A percentile compares a stretch with the other conserved stretches of the same genome.
Evolutionary conservation across 1,140 invertebrate species (phyloP).

Genomic region (Linepithema humile): DNA sequence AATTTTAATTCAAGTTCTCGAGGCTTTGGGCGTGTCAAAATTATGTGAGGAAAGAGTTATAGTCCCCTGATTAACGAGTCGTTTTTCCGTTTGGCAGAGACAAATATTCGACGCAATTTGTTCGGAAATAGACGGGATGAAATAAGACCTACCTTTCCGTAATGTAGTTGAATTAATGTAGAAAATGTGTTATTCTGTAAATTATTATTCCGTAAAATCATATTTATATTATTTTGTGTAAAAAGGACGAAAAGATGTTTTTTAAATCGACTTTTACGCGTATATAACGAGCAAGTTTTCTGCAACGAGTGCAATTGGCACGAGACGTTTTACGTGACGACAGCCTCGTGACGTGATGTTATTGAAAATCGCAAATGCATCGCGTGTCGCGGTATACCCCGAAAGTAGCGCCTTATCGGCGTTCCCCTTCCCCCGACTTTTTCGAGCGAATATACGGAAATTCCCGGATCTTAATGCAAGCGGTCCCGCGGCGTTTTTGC

Average conservation of each 20-base stretch:
- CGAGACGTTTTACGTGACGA: background rate
- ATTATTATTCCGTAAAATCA: background rate
- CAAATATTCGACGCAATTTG: background rate
- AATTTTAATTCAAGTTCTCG: conserved; percentile 43
- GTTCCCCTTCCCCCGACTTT: background rate
- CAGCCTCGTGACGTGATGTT: conserved; percentile 6
- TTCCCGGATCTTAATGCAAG: conserved; percentile 35
- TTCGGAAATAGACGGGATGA: background rate
- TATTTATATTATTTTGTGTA: too few relatives aligned
- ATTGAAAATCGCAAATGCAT: conserved; percentile 45
- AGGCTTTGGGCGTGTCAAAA: background rate
- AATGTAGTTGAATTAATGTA: background rate
- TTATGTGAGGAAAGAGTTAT: conserved; percentile 4
- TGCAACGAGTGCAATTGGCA: background rate
- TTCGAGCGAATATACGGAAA: conserved; percentile 30
- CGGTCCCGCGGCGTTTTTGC: conserved; percentile 32
- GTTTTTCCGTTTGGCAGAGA: background rate
- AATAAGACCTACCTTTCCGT: background rate
- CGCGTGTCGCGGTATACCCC: background rate
- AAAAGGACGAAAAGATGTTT: background rate
- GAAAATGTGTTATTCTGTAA: background rate
- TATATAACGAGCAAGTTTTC: background rate
- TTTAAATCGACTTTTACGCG: background rate
- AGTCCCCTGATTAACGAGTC: background rate
- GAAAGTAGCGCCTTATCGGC: background rate